These are phyloP conservation scores for Diploptera punctata DNA, from an alignment of 2,888 invertebrate species.

Conservation along the genomic window DNA sequence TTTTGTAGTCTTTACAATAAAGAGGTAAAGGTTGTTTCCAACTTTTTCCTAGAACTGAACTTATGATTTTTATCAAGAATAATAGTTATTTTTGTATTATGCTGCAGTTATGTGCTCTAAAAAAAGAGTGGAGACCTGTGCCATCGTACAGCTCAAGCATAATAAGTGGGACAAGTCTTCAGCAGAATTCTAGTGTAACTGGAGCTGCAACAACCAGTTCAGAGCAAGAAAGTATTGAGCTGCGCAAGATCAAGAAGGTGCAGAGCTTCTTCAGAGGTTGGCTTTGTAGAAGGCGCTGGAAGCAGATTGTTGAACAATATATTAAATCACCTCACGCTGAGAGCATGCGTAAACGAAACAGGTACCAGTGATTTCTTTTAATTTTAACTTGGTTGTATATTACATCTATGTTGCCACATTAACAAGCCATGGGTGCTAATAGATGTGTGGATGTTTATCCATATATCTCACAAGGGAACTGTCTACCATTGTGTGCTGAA, in stretches of 20 bases:
- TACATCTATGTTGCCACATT: no score
- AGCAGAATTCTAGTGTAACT: constrained; percentile 34
- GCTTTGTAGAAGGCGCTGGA: constrained; percentile 91
- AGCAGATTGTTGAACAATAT: constrained; percentile 93
- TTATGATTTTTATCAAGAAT: no score
- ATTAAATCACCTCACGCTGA: constrained; percentile 94
- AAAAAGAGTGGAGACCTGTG: constrained; percentile 76
- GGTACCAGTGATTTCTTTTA: no score
- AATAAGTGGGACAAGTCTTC: constrained; percentile 41
- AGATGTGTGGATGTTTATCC: no score
- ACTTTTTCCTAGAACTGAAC: no score
- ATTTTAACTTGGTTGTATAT: no score
- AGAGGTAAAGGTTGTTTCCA: no score
- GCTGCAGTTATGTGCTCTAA: constrained; percentile 76
- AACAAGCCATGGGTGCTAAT: no score
- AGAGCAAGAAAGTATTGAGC: constrained; percentile 69
- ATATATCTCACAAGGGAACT: no score
- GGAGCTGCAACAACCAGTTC: constrained; percentile 35
- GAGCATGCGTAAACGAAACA: constrained; percentile 91
- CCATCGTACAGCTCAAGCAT: constrained; percentile 43
- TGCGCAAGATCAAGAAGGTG: constrained; percentile 82
- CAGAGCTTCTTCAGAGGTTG: constrained; percentile 94
- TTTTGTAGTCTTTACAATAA: no score
- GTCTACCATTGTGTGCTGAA: no score
- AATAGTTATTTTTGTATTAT: no score